These are phyloP conservation scores for Aleiodes testaceus DNA, from an alignment of 2,888 invertebrate species.

Conservation along the genomic window DNA sequence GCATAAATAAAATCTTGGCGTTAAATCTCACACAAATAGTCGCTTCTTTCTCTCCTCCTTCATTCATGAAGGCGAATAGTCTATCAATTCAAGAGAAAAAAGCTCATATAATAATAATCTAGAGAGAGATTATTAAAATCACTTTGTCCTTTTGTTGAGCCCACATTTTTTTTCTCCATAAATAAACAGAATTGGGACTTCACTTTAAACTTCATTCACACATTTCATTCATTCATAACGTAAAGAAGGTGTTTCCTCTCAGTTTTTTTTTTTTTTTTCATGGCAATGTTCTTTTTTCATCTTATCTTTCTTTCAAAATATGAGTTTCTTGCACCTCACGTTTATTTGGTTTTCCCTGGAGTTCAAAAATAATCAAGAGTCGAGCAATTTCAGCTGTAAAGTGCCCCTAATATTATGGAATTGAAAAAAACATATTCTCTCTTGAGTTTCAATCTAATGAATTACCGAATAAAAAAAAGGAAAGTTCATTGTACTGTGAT, in stretches of 20 bases:
- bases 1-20: slow-evolving; percentile 39
- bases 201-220: slow-evolving; percentile 1
- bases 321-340: slow-evolving; percentile 16
- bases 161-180: not conserved
- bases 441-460: too few relatives aligned
- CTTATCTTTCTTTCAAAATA: slow-evolving; percentile 1
- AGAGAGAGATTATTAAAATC: not conserved
- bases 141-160: slow-evolving; percentile 17
- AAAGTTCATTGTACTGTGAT: too few relatives aligned
- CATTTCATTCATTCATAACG: slow-evolving; percentile 7
- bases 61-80: slow-evolving; percentile 17
- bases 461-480: too few relatives aligned
- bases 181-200: not conserved
- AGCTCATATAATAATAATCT: not conserved
- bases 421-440: too few relatives aligned
- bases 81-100: not conserved
- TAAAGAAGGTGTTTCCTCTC: not conserved
- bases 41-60: not conserved
- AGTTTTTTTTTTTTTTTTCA: not conserved
- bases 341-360: not conserved
- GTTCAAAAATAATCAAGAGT: slow-evolving; percentile 20
- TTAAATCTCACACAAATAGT: slow-evolving; percentile 38
- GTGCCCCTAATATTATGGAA: not conserved
- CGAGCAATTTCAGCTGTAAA: slow-evolving; percentile 9
- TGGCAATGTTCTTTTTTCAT: slow-evolving; percentile 9